phyloP scores from a whole-genome alignment of 2,113 vertebrate species.

The Glaucomys volans region DNA sequence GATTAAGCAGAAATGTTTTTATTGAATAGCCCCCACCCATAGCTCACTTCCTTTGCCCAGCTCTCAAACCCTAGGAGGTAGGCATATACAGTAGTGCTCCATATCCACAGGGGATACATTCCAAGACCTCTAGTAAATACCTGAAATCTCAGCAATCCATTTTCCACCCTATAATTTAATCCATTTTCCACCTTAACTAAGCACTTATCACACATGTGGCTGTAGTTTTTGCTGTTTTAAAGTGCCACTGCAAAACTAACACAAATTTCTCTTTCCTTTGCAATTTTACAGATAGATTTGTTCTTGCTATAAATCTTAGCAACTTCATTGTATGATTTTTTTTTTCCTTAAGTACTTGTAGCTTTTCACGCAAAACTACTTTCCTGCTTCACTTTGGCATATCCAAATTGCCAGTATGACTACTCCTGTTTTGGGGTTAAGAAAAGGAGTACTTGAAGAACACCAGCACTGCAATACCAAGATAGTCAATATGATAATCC shows the following conservation, averaged over 20 bases:
- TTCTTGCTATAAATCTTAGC: background rate
- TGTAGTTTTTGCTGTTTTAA: background rate
- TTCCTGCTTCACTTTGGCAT: background rate
- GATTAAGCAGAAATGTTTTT: constrained; percentile 29
- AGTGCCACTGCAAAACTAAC: background rate
- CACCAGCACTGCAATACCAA: background rate
- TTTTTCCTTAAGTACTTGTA: background rate
- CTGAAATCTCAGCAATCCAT: background rate
- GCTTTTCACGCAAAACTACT: background rate
- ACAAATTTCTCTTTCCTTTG: background rate
- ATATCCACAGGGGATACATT: background rate
- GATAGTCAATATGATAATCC: background rate
- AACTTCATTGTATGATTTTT: background rate
- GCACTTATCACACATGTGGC: background rate
- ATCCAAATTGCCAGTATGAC: background rate
- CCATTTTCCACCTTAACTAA: background rate
- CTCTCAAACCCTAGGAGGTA: constrained; percentile 1
- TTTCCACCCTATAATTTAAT: background rate
- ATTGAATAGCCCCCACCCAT: background rate
- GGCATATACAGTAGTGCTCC: background rate
- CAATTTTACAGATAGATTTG: background rate
- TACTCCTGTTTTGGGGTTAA: background rate
- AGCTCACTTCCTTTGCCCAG: constrained; percentile 3
- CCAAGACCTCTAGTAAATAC: background rate
- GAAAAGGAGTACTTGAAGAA: background rate